These are phyloP conservation scores for Oligia strigilis DNA, from an alignment of 2,888 invertebrate species.

Conservation along the genomic window DNA sequence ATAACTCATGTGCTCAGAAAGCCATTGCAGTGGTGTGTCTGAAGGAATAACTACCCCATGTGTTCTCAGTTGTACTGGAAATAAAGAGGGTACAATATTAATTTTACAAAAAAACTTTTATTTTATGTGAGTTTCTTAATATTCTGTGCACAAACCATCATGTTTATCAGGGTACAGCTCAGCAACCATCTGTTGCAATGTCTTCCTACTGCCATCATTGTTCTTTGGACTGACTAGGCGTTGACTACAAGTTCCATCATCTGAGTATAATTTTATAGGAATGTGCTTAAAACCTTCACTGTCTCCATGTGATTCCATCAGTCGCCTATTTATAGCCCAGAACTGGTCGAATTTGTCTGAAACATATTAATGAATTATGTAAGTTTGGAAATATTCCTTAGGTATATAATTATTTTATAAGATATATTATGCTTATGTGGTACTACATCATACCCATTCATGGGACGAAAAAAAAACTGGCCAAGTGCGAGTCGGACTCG, in stretches of 20 bases:
- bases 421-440: neutral
- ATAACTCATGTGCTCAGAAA: slow-evolving; percentile 99
- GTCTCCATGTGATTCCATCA: slow-evolving; percentile 96
- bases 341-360: slow-evolving; percentile 99
- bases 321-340: slow-evolving; percentile 98
- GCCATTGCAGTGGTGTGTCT: slow-evolving; percentile 98
- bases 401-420: neutral
- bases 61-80: slow-evolving; percentile 94
- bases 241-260: slow-evolving; percentile 94
- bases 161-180: slow-evolving; percentile 92
- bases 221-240: slow-evolving; percentile 94
- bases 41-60: slow-evolving; percentile 97
- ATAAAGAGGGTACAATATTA: neutral
- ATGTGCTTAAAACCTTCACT: slow-evolving; percentile 96
- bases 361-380: slow-evolving; percentile 68
- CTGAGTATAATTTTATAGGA: slow-evolving; percentile 95
- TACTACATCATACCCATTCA: neutral
- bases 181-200: slow-evolving; percentile 92
- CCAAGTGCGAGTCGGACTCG: no score
- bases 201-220: slow-evolving; percentile 93
- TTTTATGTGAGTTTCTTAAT: neutral
- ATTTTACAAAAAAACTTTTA: neutral
- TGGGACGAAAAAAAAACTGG: neutral
- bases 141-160: slow-evolving; percentile 73
- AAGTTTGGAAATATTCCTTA: neutral